A percentile compares a stretch with the other conserved stretches of the same genome.
phyloP scores from a whole-genome alignment of 2,888 invertebrate genomes.

The Lithosia quadra region DNA sequence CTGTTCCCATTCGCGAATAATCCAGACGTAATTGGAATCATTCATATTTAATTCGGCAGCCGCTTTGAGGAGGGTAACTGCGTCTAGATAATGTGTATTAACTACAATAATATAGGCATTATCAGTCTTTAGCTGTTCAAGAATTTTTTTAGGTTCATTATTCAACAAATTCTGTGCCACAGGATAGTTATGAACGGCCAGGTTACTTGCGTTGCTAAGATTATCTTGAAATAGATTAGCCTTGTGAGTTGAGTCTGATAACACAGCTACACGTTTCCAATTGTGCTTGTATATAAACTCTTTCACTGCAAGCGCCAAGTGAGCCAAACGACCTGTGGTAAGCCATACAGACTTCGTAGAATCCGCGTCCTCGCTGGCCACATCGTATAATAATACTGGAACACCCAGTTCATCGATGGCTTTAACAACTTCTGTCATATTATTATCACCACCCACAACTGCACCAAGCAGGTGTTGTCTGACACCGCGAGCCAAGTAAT shows the following conservation, averaged over 20 bases:
- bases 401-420: conserved; percentile 4
- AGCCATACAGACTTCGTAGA: conserved; percentile 16
- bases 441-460: conserved; percentile 16
- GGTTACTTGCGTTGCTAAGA: not conserved
- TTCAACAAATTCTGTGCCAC: not conserved
- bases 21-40: conserved; percentile 18
- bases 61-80: conserved; percentile 13
- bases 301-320: conserved; percentile 16
- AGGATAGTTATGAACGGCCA: conserved; percentile 9
- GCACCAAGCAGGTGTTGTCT: conserved; percentile 22
- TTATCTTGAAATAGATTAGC: conserved; percentile 9
- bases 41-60: conserved; percentile 19
- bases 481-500: not conserved
- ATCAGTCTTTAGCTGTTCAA: conserved; percentile 10
- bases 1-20: conserved; percentile 18
- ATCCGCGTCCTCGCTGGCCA: not conserved
- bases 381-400: conserved; percentile 19
- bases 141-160: conserved; percentile 1
- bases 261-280: conserved; percentile 21
- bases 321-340: conserved; percentile 7
- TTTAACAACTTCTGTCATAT: not conserved
- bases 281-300: conserved; percentile 5
- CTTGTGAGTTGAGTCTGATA: conserved; percentile 16
- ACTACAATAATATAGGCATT: conserved; percentile 21
- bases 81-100: conserved; percentile 17